These are phyloP conservation scores for Callocephalon fimbriatum DNA, from an alignment of 2,113 vertebrate species.

Conservation along the genomic window DNA sequence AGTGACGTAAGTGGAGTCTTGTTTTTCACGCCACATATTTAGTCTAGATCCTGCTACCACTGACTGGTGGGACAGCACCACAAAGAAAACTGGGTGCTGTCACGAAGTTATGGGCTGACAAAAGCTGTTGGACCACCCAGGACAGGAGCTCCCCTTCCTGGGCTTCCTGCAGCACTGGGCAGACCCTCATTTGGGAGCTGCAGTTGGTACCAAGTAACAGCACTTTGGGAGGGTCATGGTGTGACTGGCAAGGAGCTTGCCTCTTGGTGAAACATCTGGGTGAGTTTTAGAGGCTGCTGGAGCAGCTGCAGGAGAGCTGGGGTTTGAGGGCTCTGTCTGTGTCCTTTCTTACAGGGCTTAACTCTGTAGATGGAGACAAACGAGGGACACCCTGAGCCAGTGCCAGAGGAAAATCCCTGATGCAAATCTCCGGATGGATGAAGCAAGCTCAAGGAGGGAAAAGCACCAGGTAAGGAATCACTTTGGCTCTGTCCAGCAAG, in stretches of 20 bases:
- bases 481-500: neutral
- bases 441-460: neutral
- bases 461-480: neutral
- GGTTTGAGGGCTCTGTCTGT: neutral
- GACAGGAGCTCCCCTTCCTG: neutral
- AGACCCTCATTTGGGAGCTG: neutral
- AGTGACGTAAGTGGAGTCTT: neutral
- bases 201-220: neutral
- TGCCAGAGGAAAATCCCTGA: neutral
- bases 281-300: neutral
- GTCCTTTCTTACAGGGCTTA: conserved; percentile 7
- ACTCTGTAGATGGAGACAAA: neutral
- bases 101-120: accelerated
- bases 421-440: neutral
- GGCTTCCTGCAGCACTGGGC: neutral
- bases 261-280: neutral
- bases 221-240: accelerated
- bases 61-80: neutral
- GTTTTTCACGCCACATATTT: accelerated
- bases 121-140: neutral
- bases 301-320: neutral
- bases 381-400: neutral
- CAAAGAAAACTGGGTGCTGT: accelerated
- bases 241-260: neutral
- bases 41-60: neutral